Percentiles rank a stretch among this genome's conserved stretches.
These are phyloP conservation scores for Crematogaster levior DNA, from an alignment of 2,888 invertebrate genomes.

Conservation along the genomic window DNA sequence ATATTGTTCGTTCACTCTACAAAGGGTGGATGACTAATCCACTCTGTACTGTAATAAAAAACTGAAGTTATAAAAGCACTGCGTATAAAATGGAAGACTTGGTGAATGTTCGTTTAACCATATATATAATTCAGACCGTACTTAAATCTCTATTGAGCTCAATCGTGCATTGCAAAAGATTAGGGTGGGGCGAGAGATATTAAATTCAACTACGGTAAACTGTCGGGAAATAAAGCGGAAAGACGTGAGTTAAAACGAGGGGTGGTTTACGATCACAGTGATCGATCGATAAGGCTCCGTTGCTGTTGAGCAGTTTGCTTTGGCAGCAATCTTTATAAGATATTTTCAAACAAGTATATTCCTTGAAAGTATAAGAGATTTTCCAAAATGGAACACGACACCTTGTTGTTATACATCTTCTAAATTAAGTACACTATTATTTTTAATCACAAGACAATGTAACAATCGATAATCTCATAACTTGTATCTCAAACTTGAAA, in stretches of 20 bases:
- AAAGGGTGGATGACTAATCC: background rate
- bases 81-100: background rate
- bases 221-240: slow-evolving; percentile 20
- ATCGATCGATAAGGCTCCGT: slow-evolving; percentile 25
- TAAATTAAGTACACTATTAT: background rate
- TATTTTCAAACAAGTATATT: slow-evolving; percentile 2
- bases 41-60: background rate
- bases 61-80: background rate
- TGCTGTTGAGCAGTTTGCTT: background rate
- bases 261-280: slow-evolving; percentile 31
- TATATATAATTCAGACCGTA: slow-evolving; percentile 15
- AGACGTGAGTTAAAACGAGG: slow-evolving; percentile 6
- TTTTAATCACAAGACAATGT: background rate
- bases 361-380: background rate
- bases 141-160: slow-evolving; percentile 19
- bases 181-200: background rate
- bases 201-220: slow-evolving; percentile 32
- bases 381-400: background rate
- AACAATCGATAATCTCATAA: background rate
- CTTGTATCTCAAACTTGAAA: background rate
- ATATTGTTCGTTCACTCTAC: background rate
- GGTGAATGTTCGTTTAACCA: background rate
- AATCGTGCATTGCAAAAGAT: slow-evolving; percentile 14
- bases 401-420: background rate
- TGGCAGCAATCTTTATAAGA: slow-evolving; percentile 23